Conservation (phyloP, 2,113 vertebrate species). For the Cygnus atratus region DNA sequence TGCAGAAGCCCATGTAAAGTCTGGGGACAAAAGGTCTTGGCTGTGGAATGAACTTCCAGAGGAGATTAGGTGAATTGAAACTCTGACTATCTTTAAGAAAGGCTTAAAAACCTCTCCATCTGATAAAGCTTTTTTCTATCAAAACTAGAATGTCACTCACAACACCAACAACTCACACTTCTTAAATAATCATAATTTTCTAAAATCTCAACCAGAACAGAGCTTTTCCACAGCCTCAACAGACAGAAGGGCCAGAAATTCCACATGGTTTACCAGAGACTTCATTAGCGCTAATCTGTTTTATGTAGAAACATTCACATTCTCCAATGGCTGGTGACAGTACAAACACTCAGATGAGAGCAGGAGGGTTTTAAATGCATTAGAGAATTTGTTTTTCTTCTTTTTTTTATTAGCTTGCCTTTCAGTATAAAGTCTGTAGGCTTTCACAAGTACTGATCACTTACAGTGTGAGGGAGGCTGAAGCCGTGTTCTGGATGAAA, state of each 20-base stretch:
- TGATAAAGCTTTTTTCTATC: neutral
- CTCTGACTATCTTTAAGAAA: neutral
- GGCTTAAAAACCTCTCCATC: neutral
- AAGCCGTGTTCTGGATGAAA: constrained; percentile 15
- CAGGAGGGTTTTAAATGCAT: neutral
- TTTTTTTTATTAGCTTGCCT: neutral
- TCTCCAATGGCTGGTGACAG: constrained; percentile 28
- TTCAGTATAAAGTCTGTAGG: neutral
- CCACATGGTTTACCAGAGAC: constrained; percentile 21
- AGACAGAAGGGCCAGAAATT: constrained; percentile 16
- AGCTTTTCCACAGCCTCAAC: constrained; percentile 1
- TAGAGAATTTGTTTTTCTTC: neutral
- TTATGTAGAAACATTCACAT: constrained; percentile 2
- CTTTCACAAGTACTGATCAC: constrained; percentile 19
- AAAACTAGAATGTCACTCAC: neutral
- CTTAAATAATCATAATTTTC: neutral
- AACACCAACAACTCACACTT: neutral
- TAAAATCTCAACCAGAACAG: neutral
- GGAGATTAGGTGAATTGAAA: neutral
- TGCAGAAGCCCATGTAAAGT: neutral
- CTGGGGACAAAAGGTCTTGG: neutral
- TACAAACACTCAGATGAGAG: constrained; percentile 12
- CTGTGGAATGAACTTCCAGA: neutral
- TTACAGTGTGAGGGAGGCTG: neutral
- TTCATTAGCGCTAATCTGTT: constrained; percentile 15